Evolutionary conservation across 2,113 vertebrate genomes (phyloP).

Genomic region (Corythoichthys haematopterus): DNA sequence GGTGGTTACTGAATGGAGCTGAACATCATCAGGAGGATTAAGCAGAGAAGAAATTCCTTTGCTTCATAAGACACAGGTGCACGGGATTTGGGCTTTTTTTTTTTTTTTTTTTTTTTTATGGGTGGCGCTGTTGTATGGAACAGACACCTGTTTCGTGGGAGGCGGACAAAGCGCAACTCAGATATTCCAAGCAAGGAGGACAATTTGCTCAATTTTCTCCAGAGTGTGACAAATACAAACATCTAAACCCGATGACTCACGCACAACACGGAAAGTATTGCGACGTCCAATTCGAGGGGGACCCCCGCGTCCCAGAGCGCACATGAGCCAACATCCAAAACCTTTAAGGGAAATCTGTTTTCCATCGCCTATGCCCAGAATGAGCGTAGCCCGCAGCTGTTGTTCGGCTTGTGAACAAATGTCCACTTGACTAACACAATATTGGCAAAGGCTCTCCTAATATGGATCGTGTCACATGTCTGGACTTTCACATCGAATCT

Average conservation of each 20-base stretch:
- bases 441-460: not conserved
- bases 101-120: not conserved
- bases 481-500: constrained; percentile 9
- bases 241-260: constrained; percentile 22
- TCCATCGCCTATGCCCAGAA: constrained; percentile 37
- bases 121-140: constrained; percentile 16
- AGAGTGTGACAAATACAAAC: constrained; percentile 45
- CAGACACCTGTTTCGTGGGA: constrained; percentile 56
- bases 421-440: not conserved
- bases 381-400: constrained; percentile 52
- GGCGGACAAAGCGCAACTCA: constrained; percentile 17
- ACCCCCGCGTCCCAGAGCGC: not conserved
- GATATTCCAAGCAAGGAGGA: constrained; percentile 23
- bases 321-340: constrained; percentile 13
- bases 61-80: constrained; percentile 67
- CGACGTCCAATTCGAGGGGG: constrained; percentile 16
- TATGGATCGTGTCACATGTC: not conserved
- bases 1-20: constrained; percentile 23
- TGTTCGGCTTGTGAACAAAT: constrained; percentile 5
- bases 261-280: constrained; percentile 36
- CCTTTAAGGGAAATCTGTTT: constrained; percentile 47
- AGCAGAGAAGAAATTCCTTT: constrained; percentile 57
- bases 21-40: constrained; percentile 65
- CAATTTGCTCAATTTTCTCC: constrained; percentile 29
- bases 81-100: constrained; percentile 60